Base-by-base conservation (phyloP, 2,888 invertebrate genomes). In the Himalopsyche anomala region DNA sequence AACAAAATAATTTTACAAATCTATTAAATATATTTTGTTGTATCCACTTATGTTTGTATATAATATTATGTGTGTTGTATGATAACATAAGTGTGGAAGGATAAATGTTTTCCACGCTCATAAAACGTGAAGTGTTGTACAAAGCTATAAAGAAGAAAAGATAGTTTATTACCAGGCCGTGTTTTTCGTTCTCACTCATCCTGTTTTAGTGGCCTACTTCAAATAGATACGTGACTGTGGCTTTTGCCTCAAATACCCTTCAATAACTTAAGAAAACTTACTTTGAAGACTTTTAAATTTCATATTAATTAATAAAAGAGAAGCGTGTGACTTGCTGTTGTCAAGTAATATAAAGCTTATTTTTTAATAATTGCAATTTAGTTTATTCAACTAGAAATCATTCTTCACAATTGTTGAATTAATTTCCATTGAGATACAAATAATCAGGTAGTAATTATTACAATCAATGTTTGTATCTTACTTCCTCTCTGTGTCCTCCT, bases 161-260 rank as follows among this genome's bases (percentile, higher is more conserved):
- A 79, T 56, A 69, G 84, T 87, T 87, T 87, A 87, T 87, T 79
- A 80, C 80, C 80, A 19, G 85, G 56, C 54, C 84, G 81, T 85
- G 85, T 55, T 62, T 62, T 62, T 62, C 19, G 62, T 62, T 62
- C 62, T 9, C 62, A n/a, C 80, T 55, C 85, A 62, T 83, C 42
- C 82, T 17, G 55, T 56, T 79, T 51, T 40, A 28, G 84, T 56
- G 80, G 85, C 55, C 82, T 82, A 79, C 54, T 45, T 80, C 80
- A 40, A 15, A 56, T 62, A 42, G 69, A 74, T 55, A 83, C 82
- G 85, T 85, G 82, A 85, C 74, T 79, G 55, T 19, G 81, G 79
- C 55, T 62, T 62, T 28, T 62, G 62, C 62, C 15, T 62, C 62
- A 19, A 62, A n/a, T 62, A 19, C 62, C 62, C 62, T 62, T 62